phyloP scores from a whole-genome alignment of 1,140 invertebrate species.

The Procambarus virginalis region DNA sequence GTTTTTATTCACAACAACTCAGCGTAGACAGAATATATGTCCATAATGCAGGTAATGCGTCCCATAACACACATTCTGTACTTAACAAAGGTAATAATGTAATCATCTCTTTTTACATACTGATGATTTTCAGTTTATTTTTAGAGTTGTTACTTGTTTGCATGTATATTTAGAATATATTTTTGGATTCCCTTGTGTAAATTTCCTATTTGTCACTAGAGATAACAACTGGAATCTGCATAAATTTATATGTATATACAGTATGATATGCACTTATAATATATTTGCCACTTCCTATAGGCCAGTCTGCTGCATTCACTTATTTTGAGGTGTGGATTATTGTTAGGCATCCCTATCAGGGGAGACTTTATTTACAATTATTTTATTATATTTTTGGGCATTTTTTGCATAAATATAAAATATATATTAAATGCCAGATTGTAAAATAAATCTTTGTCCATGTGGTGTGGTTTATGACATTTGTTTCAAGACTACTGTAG shows the following conservation, averaged over 20 bases:
- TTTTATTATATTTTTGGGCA: not conserved
- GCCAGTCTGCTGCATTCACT: not conserved
- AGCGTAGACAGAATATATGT: not conserved
- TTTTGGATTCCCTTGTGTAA: conserved; percentile 20
- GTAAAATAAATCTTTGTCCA: not conserved
- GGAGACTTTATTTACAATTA: not conserved
- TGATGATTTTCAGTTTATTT: conserved; percentile 9
- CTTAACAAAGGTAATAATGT: not conserved
- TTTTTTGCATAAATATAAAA: not conserved
- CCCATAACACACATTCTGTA: not conserved
- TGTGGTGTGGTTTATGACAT: not conserved
- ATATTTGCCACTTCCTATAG: not conserved
- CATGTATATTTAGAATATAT: conserved; percentile 14
- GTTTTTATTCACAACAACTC: not conserved
- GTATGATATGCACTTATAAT: not conserved
- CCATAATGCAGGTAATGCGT: not conserved
- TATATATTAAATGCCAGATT: not conserved
- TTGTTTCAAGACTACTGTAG: no score
- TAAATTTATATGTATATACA: not conserved
- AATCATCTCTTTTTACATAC: not conserved
- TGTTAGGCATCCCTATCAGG: no score
- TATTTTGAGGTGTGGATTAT: not conserved
- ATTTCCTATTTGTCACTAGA: not conserved
- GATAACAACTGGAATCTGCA: not conserved
- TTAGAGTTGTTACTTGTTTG: conserved; percentile 20